Percentiles rank a stretch among this genome's conserved stretches.
Evolutionary conservation across 2,113 vertebrate species (phyloP).

Genomic region (Mustelus asterias): DNA sequence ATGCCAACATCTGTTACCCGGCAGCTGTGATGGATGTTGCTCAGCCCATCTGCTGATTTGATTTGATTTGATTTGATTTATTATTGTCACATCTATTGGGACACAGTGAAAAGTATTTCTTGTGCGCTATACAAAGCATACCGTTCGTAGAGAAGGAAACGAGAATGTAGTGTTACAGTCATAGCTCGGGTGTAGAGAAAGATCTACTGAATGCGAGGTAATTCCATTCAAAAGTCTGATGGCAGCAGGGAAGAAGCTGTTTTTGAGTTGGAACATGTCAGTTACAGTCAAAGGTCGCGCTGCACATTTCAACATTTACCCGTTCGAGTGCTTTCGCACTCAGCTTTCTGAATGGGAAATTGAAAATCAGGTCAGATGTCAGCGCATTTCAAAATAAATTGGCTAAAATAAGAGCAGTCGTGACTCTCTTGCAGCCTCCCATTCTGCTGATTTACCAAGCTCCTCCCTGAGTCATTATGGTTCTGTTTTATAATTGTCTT

Average conservation of each 20-base stretch:
- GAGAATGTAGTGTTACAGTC: no score
- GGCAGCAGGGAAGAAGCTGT: no score
- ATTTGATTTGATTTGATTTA: no score
- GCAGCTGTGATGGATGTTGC: not conserved
- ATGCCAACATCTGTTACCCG: not conserved
- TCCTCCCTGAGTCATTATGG: not conserved
- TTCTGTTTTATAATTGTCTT: not conserved
- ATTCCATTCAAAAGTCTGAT: no score
- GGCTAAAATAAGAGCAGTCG: not conserved
- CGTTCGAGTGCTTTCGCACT: not conserved
- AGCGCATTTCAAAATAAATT: not conserved
- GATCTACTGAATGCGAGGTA: no score
- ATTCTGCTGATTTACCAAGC: not conserved
- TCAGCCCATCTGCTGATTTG: not conserved
- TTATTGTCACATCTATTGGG: no score
- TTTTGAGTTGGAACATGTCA: not conserved
- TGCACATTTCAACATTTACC: not conserved
- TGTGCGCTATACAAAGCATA: no score
- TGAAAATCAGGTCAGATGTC: not conserved
- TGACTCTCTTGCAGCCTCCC: not conserved
- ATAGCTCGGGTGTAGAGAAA: no score
- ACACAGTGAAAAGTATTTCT: no score
- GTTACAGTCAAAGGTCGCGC: not conserved
- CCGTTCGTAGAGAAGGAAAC: no score
- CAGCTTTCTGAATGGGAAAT: not conserved